phyloP scores from a whole-genome alignment of 2,113 vertebrate genomes.

The Archilochus colubris region DNA sequence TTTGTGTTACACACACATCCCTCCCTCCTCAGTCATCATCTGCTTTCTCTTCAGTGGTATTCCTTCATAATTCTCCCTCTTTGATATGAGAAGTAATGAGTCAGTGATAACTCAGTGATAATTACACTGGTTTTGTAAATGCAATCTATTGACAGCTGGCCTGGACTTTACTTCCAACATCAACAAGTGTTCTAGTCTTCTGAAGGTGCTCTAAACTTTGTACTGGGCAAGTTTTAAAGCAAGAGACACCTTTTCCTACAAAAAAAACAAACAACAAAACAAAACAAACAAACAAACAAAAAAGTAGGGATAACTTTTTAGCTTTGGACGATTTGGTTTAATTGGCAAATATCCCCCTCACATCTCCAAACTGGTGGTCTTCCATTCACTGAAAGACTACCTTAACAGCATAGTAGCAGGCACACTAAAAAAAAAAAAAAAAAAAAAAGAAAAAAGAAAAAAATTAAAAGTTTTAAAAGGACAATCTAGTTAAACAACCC shows the following conservation, averaged over 20 bases:
- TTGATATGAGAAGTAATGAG: not conserved
- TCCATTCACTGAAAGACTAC: not conserved
- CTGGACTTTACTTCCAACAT: not conserved
- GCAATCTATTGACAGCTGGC: not conserved
- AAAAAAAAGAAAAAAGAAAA: not conserved
- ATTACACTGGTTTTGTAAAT: not conserved
- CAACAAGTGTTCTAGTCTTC: not conserved
- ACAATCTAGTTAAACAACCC: not conserved
- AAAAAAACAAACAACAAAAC: not conserved
- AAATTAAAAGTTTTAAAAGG: not conserved
- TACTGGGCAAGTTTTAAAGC: not conserved
- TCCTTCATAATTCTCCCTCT: not conserved
- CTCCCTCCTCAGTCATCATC: conserved; percentile 43
- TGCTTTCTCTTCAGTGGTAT: conserved; percentile 22
- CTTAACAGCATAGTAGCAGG: not conserved
- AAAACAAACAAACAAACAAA: too few relatives aligned
- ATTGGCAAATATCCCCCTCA: not conserved
- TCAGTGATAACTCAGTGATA: not conserved
- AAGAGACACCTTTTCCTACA: not conserved
- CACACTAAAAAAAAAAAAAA: not conserved
- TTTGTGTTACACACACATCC: not conserved
- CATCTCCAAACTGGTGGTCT: not conserved
- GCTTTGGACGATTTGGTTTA: not conserved
- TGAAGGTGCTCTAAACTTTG: not conserved
- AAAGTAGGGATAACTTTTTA: not conserved